Evolutionary conservation across 37 sponge, comb jelly and placozoan genomes (phyloP), one percentile per base, ranked within the genome.

Genomic region (Halichondria panicea): DNA sequence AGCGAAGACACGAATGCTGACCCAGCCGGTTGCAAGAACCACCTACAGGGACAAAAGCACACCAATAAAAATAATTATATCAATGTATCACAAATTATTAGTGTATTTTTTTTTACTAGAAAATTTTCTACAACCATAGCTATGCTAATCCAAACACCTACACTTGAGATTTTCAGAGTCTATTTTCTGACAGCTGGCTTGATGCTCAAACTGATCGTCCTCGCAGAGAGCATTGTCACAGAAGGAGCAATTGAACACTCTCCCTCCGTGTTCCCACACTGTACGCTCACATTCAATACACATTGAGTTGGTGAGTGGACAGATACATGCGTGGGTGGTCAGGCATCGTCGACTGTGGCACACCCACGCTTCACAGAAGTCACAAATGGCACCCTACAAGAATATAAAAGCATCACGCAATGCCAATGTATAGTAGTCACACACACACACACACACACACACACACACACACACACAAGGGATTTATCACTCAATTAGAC

Each of bases 121-220:
- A 18, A 48, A 11, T 48, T 48, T 15, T 18, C 52, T 48, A 48
- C 15, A 48, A 11, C 11, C 15, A 18, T 18, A 48, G 13, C 11
- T 18, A 15, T 48, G 15, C 45, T 42, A 35, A 66, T 66, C 40
- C 13, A 9, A 35, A 39, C 35, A 44, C 68, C 58, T 74, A 95
- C 99, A 99, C 80, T 99, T 99, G 34, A 85, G 68, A 25, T 70
- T 80, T 58, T 95, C 96, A 43, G 87, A 63, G 15, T 93, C 94
- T 21, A 99, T 43, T 55, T 82, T 91, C 83, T 99, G 99, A 55
- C 99, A 99, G 77, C 92, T 93, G 59, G 99, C 96, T 62, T 99
- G 99, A 68, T 99, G 99, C 63, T 99, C 99, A 88, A 99, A 96
- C 88, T 99, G 99, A 60, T 99, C 99, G 67, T 99, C 99, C 79